Evolutionary conservation across 2,113 vertebrate species (phyloP).

Genomic region (Hylia prasina): DNA sequence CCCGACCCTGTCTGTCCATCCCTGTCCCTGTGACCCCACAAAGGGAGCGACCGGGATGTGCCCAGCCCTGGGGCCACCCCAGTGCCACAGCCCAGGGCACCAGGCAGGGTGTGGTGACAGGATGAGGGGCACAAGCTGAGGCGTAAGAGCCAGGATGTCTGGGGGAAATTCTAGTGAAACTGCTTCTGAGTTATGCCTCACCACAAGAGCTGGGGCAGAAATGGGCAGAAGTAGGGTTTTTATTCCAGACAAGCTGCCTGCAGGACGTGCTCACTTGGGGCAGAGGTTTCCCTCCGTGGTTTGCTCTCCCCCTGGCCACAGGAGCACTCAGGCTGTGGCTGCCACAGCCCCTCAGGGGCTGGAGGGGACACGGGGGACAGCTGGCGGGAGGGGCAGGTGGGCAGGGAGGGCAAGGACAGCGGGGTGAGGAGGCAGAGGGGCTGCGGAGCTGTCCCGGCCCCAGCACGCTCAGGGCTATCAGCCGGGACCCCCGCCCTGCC

Average conservation of each 20-base stretch:
- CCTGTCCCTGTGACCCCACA: background rate
- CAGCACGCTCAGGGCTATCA: background rate
- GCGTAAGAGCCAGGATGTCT: too few relatives aligned
- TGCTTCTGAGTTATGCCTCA: background rate
- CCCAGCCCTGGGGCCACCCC: background rate
- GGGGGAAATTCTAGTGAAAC: background rate
- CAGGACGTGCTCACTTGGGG: accelerated
- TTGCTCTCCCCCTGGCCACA: background rate
- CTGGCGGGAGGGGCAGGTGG: too few relatives aligned
- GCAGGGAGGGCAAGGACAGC: background rate
- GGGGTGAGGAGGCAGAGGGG: accelerated
- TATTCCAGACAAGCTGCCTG: background rate
- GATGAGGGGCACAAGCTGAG: background rate
- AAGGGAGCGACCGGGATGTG: background rate
- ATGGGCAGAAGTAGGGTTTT: background rate
- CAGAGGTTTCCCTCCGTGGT: accelerated
- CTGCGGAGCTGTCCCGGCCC: background rate
- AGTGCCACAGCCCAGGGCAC: background rate
- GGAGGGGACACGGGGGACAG: background rate
- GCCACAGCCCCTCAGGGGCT: background rate
- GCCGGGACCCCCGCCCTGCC: background rate
- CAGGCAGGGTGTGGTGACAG: background rate
- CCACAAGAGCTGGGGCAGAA: accelerated
- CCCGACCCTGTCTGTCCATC: too few relatives aligned
- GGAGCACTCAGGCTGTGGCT: background rate